Evolutionary conservation across 2,888 invertebrate species (phyloP), one percentile per base, ranked within the genome.

Genomic region (Xiphydria camelus): DNA sequence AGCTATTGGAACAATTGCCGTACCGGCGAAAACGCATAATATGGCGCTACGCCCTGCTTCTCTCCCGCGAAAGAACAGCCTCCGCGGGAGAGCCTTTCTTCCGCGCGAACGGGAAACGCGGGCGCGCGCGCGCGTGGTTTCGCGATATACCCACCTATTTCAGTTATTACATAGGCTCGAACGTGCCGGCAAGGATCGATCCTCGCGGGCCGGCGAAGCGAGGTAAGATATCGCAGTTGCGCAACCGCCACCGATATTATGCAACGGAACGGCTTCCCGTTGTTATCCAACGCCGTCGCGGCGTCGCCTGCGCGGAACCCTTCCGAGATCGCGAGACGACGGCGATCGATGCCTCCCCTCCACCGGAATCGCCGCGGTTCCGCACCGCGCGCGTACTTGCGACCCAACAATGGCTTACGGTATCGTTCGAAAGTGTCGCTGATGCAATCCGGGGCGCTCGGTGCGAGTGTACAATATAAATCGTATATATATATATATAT

Each of bases 401-500:
- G n/a, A 44, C 41, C 49, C 61, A 56, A 64, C 66, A 65, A 66
- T 66, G 53, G 55, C 52, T 46, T 57, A 62, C 59, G 61, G 55
- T 57, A 61, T 61, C 58, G 55, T 51, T 61, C 53, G 63, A 65
- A 66, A 64, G 63, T 62, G 56, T 61, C 54, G 54, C 62, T 62
- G 61, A 57, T 56, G 62, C 61, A 64, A 65, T 62, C 54, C 49
- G 47, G 48, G n/a, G 10, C 31, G 43, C 36, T 53, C 50, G 38
- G 37, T 37, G 51, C 49, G 47, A 53, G 49, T 48, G 53, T n/a
- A n/a, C 57, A 49, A 57, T 55, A 64, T 66, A 64, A 66, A 66
- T 61, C 61, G 60, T 57, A 54, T 64, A 66, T 61, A 64, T 66
- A 64, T 62, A n/a, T n/a, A n/a, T n/a, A n/a, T n/a, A n/a, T n/a